phyloP scores from a whole-genome alignment of 2,888 invertebrate species.

The Pseudococcus jackbeardsleyi region DNA sequence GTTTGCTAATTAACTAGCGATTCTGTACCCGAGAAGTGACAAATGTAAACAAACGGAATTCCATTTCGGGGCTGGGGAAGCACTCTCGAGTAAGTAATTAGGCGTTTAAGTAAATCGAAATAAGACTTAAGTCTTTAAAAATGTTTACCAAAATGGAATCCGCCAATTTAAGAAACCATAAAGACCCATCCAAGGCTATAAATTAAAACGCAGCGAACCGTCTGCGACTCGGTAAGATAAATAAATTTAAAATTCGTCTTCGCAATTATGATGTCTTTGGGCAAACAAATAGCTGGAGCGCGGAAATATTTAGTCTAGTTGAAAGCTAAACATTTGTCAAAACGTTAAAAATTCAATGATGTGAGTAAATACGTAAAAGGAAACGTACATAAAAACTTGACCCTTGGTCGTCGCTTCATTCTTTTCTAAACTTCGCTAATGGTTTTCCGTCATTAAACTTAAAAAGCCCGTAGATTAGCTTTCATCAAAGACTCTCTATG shows the following conservation, averaged over 20 bases:
- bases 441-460: slow-evolving; percentile 55
- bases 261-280: slow-evolving; percentile 27
- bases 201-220: background rate
- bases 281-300: slow-evolving; percentile 9
- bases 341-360: slow-evolving; percentile 56
- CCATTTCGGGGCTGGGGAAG: background rate
- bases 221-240: background rate
- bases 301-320: slow-evolving; percentile 37
- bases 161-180: slow-evolving; percentile 24
- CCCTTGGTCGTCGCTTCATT: slow-evolving; percentile 11
- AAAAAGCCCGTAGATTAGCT: slow-evolving; percentile 51
- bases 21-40: background rate
- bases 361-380: slow-evolving; percentile 55
- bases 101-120: slow-evolving; percentile 22
- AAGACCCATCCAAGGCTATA: slow-evolving; percentile 26
- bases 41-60: slow-evolving; percentile 33
- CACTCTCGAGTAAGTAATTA: slow-evolving; percentile 17
- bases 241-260: slow-evolving; percentile 42
- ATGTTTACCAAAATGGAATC: slow-evolving; percentile 16
- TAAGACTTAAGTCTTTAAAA: slow-evolving; percentile 44
- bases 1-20: background rate
- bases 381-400: slow-evolving; percentile 49
- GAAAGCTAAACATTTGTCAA: slow-evolving; percentile 54
- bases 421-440: slow-evolving; percentile 48
- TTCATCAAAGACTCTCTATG: slow-evolving; percentile 38